These are phyloP conservation scores for Drosophila mettleri DNA, from an alignment of 2,888 invertebrate species.

Conservation along the genomic window DNA sequence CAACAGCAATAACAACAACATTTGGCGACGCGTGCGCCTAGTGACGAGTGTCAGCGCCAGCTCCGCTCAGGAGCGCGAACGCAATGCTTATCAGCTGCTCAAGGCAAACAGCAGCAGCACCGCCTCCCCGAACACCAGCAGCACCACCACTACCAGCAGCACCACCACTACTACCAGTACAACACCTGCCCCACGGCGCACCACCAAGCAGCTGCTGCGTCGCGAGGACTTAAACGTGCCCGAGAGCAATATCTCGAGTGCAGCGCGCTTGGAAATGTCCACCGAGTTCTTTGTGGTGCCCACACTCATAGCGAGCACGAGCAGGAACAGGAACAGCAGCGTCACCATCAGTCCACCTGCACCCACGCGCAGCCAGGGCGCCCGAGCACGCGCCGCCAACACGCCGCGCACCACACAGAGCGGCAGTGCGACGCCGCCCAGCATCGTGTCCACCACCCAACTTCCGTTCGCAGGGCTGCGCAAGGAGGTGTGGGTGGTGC, in stretches of 20 bases:
- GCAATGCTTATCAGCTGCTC: slow-evolving; percentile 70
- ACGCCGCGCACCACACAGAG: slow-evolving; percentile 57
- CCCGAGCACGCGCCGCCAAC: slow-evolving; percentile 67
- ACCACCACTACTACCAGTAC: slow-evolving; percentile 21
- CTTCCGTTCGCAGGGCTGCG: slow-evolving; percentile 86
- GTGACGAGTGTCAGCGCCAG: slow-evolving; percentile 65
- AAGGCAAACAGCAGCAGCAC: slow-evolving; percentile 50
- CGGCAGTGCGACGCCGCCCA: slow-evolving; percentile 71
- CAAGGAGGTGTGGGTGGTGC: slow-evolving; percentile 95
- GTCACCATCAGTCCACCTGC: slow-evolving; percentile 38
- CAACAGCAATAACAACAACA: slow-evolving; percentile 48
- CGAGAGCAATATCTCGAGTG: slow-evolving; percentile 81
- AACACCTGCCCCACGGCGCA: slow-evolving; percentile 31
- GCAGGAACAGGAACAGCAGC: slow-evolving; percentile 11
- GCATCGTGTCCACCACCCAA: slow-evolving; percentile 81
- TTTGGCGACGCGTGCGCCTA: slow-evolving; percentile 71
- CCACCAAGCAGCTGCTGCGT: slow-evolving; percentile 72
- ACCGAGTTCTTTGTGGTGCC: slow-evolving; percentile 94
- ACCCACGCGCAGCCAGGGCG: slow-evolving; percentile 66
- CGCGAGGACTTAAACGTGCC: slow-evolving; percentile 77
- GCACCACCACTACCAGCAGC: slow-evolving; percentile 32
- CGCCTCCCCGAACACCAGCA: slow-evolving; percentile 1
- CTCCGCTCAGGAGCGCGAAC: slow-evolving; percentile 62
- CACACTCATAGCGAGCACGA: slow-evolving; percentile 84
- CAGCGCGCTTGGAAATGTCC: slow-evolving; percentile 89